Base-by-base conservation (phyloP, 2,888 invertebrate genomes). In the Nemotelus nigrinus region DNA sequence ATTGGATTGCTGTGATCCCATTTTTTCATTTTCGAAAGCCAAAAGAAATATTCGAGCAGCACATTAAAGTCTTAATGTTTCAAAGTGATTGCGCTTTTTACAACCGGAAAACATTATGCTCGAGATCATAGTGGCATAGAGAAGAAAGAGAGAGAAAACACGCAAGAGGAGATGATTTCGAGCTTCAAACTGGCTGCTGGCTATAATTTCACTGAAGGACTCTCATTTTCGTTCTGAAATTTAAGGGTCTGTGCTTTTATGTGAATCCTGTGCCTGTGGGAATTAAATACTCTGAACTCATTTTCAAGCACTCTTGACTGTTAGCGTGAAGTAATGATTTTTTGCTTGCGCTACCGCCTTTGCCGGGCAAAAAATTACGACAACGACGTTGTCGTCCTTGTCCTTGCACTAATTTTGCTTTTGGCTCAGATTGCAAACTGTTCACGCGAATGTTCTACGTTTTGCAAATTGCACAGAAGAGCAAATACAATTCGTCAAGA, bases 271-370 rank as follows among this genome's bases (percentile, higher is more conserved):
- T 25, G 60, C 60, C 60, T 6, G 60, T 39, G 60, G 60, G 60
- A 60, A 60, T 60, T 60, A 60, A 60, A 60, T 60, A 39, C 60
- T 60, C 25, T 60, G 60, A 39, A 60, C 60, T 60, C 39, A n/a
- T 58, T 8, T 25, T 58, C n/a, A 60, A 60, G 60, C 25, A 60
- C 25, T 25, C 25, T 8, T 8, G 2, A 60, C 39, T 60, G 25
- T 60, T 10, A 50, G 50, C 50, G 50, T 8, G 50, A 50, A 50
- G 8, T 25, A 25, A 25, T 25, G 8, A 50, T 50, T 50, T 7
- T 50, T 50, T 50, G 5, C 50, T 50, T 50, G 50, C 5, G 8
- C 50, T 50, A 50, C 50, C 8, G 50, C 50, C 50, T 50, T 50
- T 50, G 25, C 25, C 25, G 25, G 25, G 25, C 25, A 25, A 25